Evolutionary conservation across 1,140 invertebrate species (phyloP).

Genomic region (Brachystomella parvula): DNA sequence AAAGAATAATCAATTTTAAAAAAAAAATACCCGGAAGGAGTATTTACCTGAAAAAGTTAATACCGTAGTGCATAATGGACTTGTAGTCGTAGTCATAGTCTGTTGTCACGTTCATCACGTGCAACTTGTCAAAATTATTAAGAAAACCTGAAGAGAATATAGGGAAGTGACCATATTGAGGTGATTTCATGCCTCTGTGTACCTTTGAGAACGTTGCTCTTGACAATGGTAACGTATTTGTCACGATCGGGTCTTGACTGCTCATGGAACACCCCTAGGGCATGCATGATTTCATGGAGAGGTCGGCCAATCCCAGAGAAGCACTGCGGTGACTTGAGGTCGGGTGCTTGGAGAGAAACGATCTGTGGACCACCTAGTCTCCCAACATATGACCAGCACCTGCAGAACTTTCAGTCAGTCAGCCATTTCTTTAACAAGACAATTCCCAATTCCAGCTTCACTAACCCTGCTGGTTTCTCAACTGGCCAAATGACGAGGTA

Average conservation of each 20-base stretch:
- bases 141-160: conserved; percentile 48
- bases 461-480: conserved; percentile 51
- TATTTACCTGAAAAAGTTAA: conserved; percentile 49
- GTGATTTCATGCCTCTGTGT: not conserved
- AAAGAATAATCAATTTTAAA: conserved; percentile 44
- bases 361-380: conserved; percentile 54
- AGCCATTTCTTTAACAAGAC: not conserved
- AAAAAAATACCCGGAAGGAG: conserved; percentile 5
- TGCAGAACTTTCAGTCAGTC: conserved; percentile 6
- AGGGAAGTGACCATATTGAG: not conserved
- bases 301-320: conserved; percentile 53
- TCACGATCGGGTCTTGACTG: conserved; percentile 52
- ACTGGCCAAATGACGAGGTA: conserved; percentile 58
- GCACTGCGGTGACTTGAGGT: conserved; percentile 51
- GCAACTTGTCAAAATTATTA: conserved; percentile 55
- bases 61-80: conserved; percentile 66
- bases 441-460: not conserved
- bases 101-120: conserved; percentile 53
- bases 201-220: conserved; percentile 37
- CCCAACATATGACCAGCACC: conserved; percentile 59
- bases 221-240: conserved; percentile 30
- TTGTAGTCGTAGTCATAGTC: conserved; percentile 62
- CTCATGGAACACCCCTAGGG: conserved; percentile 58
- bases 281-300: conserved; percentile 58
- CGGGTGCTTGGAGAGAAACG: conserved; percentile 56